Evolutionary conservation across 64 coral and sea anemone genomes (phyloP), one percentile per base, ranked within the genome.

Genomic region (Actinia tenebrosa): DNA sequence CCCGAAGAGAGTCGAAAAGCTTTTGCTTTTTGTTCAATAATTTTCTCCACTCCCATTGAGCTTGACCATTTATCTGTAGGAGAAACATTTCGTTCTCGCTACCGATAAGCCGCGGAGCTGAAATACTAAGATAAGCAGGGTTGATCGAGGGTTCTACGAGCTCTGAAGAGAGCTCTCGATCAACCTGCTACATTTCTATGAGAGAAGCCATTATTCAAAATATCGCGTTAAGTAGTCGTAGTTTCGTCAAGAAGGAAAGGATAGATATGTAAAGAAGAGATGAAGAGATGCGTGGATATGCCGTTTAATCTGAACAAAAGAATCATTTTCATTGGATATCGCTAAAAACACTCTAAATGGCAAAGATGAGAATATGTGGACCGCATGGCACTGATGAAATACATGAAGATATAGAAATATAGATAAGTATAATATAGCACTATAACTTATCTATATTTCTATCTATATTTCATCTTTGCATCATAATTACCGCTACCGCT

Each of bases 111-210:
- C n/a, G n/a, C 61, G 85, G 85, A 23, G 85, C 43, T 50, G 85
- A 86, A n/a, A 86, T 86, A n/a, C 71, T 46, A 10, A 86, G 22
- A 69, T 71, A 86, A 71, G 42, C 85, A 86, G 85, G 85, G 63
- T 86, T 86, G 85, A 86, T 86, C 85, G 85, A 69, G 85, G 85
- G 50, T 86, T 86, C 85, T 86, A 71, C 5, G 62, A 86, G 85
- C 85, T 86, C 85, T 71, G 52, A 86, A 71, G 64, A 71, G 85
- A 84, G 82, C 82, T 84, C 82, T 60, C 82, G 47, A 84, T 84
- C 82, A 84, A 84, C 82, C 45, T 53, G 45, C 62, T 86, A 63
- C 46, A 71, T 86, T 45, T 69, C 85, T 86, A 37, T 63, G 8
- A 71, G 18, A 42, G 64, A 86, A 86, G 30, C 43, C 85, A 86